Evolutionary conservation across 1,140 invertebrate species (phyloP).

Genomic region (Babylonia areolata): DNA sequence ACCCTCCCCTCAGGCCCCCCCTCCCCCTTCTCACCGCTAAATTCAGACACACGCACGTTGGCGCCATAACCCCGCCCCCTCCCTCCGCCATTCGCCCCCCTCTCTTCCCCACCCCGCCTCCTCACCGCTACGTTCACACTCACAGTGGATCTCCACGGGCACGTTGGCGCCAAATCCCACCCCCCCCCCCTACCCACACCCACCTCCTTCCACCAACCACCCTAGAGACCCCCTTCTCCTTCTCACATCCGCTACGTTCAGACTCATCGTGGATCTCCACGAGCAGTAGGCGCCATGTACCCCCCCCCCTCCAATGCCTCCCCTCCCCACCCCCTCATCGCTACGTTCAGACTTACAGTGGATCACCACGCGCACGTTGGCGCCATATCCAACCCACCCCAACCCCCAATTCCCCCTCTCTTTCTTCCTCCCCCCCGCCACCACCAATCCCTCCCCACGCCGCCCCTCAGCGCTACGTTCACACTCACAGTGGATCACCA

Average conservation of each 20-base stretch:
- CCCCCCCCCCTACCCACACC: neutral
- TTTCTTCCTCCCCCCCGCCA: neutral
- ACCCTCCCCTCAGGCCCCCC: neutral
- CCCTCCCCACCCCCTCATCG: no score
- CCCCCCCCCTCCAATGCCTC: no score
- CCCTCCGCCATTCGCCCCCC: no score
- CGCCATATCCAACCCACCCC: neutral
- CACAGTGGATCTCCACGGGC: no score
- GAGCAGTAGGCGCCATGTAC: neutral
- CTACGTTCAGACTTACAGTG: no score
- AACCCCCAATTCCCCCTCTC: neutral
- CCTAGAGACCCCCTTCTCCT: neutral
- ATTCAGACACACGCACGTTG: neutral
- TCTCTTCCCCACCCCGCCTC: no score
- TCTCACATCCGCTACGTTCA: neutral
- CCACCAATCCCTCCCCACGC: neutral
- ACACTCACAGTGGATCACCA: conserved; percentile 20
- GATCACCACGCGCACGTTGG: no score
- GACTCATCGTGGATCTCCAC: conserved; percentile 8
- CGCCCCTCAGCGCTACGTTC: neutral
- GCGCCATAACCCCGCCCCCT: no score
- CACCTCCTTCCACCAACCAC: neutral
- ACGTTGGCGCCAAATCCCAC: neutral
- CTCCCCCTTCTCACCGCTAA: neutral
- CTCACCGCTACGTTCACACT: no score